Base-by-base conservation (phyloP, 2,888 invertebrate species). In the Chalcosyrphus nemorum region DNA sequence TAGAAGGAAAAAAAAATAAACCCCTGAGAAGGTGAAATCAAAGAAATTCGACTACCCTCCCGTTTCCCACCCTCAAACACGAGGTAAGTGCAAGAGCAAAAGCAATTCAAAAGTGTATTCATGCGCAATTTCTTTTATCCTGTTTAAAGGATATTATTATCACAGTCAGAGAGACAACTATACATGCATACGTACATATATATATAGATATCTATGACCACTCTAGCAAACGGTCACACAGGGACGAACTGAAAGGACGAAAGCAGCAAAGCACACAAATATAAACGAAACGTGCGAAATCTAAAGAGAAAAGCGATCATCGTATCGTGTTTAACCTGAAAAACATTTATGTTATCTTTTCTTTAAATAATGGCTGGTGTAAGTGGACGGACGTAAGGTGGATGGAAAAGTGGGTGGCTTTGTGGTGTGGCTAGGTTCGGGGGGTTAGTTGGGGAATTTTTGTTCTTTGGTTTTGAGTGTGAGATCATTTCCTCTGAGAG, bases 91-190 rank as follows among this genome's bases (percentile, higher is more conserved):
- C 71, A 47, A 66, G 82, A 82, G 78, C 38, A 63, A 77, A 82
- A 82, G 78, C 82, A 77, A 88, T 86, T 87, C 90, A 90, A 90
- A 90, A 90, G 91, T 89, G 89, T 90, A 90, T 90, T 90, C 91
- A 90, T 90, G 91, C 90, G 90, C 90, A 91, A 90, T 91, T 90
- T 89, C 91, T 88, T 91, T 90, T 89, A 90, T 91, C 90, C 91
- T 90, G 90, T 90, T 91, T 90, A 88, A 88, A 89, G 90, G 88
- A 91, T 90, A 82, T 78, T 77, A 72, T 77, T 78, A 72, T 72
- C 78, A 68, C 72, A 82, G 66, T 21, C 47, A 29, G 45, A 54
- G 24, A 54, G 52, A n/a, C n/a, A n/a, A n/a, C n/a, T n/a, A n/a
- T 19, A 38, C n/a, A 13, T 38, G 54, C 21, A 32, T 27, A 11